Evolutionary conservation across 2,113 vertebrate genomes (phyloP).

Genomic region (Boleophthalmus pectinirostris): DNA sequence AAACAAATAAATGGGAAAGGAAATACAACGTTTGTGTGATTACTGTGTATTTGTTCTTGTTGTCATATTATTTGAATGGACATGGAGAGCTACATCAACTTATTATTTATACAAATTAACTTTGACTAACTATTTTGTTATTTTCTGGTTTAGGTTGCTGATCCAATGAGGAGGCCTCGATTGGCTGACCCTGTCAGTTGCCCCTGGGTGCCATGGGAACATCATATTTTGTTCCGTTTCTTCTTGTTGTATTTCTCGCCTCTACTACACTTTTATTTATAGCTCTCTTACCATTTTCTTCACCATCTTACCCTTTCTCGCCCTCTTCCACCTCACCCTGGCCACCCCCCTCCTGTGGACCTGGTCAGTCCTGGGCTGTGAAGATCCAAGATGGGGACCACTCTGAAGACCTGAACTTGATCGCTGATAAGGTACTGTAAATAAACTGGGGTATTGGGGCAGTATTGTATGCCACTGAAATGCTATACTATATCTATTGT

Average conservation of each 20-base stretch:
- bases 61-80: too few relatives aligned
- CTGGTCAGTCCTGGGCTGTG: conserved; percentile 85
- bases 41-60: too few relatives aligned
- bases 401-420: conserved; percentile 74
- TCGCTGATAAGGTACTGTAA: conserved; percentile 77
- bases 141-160: conserved; percentile 45
- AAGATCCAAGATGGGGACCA: conserved; percentile 67
- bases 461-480: too few relatives aligned
- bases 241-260: conserved; percentile 53
- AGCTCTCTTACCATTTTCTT: conserved; percentile 33
- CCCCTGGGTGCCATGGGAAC: conserved; percentile 68
- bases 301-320: conserved; percentile 16
- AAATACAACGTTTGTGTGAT: too few relatives aligned
- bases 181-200: conserved; percentile 27
- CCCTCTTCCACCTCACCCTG: conserved; percentile 18
- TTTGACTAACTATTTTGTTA: conserved; percentile 4
- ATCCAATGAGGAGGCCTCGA: conserved; percentile 69
- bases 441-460: not conserved
- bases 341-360: conserved; percentile 56
- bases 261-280: conserved; percentile 53
- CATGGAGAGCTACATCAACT: not conserved
- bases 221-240: conserved; percentile 40
- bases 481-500: not conserved
- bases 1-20: too few relatives aligned
- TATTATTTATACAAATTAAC: not conserved